Evolutionary conservation across 2,113 vertebrate species (phyloP), one percentile per base, ranked within the genome.

Genomic region (Lota lota): DNA sequence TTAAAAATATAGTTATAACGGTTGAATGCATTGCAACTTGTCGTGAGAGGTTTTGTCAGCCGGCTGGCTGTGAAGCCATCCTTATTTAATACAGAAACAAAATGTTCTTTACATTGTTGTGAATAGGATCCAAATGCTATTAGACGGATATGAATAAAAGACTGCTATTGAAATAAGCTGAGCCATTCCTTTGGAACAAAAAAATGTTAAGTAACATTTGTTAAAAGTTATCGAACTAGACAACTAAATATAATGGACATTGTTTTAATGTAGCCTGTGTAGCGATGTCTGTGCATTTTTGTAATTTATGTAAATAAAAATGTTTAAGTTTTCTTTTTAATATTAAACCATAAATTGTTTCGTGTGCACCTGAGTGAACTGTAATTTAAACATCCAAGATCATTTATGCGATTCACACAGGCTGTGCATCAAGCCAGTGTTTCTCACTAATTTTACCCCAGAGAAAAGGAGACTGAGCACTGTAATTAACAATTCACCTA

Each of bases 221-320:
- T 81, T 85, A 67, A 81, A 74, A 5, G 73, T 87, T 70, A 84
- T 24, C 82, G 80, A 78, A 78, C 63, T 89, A 88, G 74, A 47
- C 60, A 75, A 74, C 73, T 86, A 85, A 64, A 74, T 72, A 76
- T 79, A 80, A 72, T 77, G 71, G 70, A 80, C 68, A 72, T 70
- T 84, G 84, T 89, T 83, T 83, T 79, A 76, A 70, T 81, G 80
- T 90, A 78, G 73, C 79, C 66, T 77, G 73, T 79, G 79, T 47
- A 12, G 88, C 91, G 88, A 85, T 83, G 54, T 89, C 79, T 75
- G 89, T 92, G 88, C 61, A 80, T 85, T 89, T 66, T 70, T 91
- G 88, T 88, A 90, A 88, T 89, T 93, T 88, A 88, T 95, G 93
- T 93, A 95, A 94, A 95, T 95, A 95, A 18, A 91, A 82, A 91